Base-by-base conservation (phyloP, 2,797 vertebrate species). In the Mycteria americana region DNA sequence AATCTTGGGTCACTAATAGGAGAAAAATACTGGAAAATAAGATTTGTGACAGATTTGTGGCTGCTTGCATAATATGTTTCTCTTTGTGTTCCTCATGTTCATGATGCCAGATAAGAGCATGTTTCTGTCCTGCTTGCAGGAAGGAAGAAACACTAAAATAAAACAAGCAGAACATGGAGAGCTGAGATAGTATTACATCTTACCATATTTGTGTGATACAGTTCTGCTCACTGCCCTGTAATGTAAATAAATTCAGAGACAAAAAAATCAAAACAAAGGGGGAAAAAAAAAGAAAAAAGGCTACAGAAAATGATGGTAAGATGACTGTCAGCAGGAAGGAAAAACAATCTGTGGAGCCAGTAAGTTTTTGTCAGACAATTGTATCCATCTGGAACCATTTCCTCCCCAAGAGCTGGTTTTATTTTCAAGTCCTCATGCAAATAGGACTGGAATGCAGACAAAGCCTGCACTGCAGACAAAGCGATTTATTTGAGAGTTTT, bases 371-470 rank as follows among this genome's bases (percentile, higher is more conserved):
- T 83, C 68, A 81, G 60, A 35, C 33, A 83, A 75, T 62, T 93
- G 11, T 27, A 43, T 88, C 84, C 91, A 89, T 72, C 70, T 95
- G 93, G 65, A 95, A 54, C 31, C 25, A 85, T 81, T 95, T 95
- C 79, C 92, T 88, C 37, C 69, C 41, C 35, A 68, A 65, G 28
- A 81, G 39, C 14, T 0, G 1, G 22, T 59, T 93, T 96, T 69
- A 33, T 75, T 93, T 96, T 89, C 62, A 91, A 64, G 50, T 88
- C 39, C 54, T 89, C 39, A 13, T 48, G 64, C 48, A 89, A 89
- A 72, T 2, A 72, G 35, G 64, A 76, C 11, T 60, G 70, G 74
- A 83, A 64, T 77, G 81, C 80, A 92, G 84, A 65, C 25, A 87
- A 77, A 83, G 48, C 18, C 53, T 75, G 62, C 6, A 18, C 45